A percentile compares a stretch with the other conserved stretches of the same genome.
Evolutionary conservation across 2,888 invertebrate genomes (phyloP).

Genomic region (Aporophyla lueneburgensis): DNA sequence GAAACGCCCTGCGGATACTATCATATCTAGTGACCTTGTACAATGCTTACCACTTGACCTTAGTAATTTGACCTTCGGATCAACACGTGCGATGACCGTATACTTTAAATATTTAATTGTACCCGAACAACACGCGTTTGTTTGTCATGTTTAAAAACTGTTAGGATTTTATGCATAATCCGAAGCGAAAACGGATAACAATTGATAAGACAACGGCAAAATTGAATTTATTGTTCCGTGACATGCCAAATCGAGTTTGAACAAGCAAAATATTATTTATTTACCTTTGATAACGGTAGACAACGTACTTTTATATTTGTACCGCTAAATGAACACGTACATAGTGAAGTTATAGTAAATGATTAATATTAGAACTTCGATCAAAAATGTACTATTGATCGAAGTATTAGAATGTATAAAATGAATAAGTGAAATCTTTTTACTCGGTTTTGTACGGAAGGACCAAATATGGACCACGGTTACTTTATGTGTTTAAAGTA

Average conservation of each 20-base stretch:
- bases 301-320: constrained; percentile 13
- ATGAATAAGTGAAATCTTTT: constrained; percentile 10
- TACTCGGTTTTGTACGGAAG: constrained; percentile 3
- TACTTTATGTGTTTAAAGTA: constrained; percentile 9
- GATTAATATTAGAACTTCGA: too few species aligned
- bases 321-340: constrained; percentile 15
- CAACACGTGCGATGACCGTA: constrained; percentile 34
- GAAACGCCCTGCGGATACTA: constrained; percentile 38
- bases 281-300: constrained; percentile 37
- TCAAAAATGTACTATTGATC: too few species aligned
- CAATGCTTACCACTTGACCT: constrained; percentile 61
- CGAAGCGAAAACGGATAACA: constrained; percentile 18
- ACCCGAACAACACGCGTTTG: constrained; percentile 25
- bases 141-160: constrained; percentile 1
- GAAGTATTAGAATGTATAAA: neutral
- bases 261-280: constrained; percentile 40
- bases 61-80: constrained; percentile 59
- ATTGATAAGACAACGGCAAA: constrained; percentile 24
- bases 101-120: constrained; percentile 39
- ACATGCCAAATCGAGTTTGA: constrained; percentile 21
- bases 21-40: constrained; percentile 52
- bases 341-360: constrained; percentile 3
- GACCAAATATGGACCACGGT: constrained; percentile 6
- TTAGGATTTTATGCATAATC: constrained; percentile 17
- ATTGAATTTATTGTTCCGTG: constrained; percentile 22